Base-by-base conservation (phyloP, 1,140 invertebrate genomes). In the Nephila pilipes region DNA sequence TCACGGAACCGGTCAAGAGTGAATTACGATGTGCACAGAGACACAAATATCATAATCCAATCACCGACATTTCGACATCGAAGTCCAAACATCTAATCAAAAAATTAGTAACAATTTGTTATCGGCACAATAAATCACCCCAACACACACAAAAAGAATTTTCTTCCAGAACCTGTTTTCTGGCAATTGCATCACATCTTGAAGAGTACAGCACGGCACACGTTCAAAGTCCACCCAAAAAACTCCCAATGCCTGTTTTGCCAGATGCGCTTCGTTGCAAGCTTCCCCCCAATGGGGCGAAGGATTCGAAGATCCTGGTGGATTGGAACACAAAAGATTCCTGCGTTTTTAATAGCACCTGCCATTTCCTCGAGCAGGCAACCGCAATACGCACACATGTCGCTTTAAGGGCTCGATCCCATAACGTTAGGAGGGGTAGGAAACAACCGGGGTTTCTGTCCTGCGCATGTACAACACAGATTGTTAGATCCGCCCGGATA, bases 341-440 rank as follows among this genome's bases (percentile, higher is more conserved):
- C 38, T 54, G 38, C 54, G 80, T 55, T 75, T 83, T 83, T 46
- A 83, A 54, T 54, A 83, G 80, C 80, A 83, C 80, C 80, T 83
- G 80, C 80, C 80, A 83, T 83, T 83, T 83, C 80, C 80, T 83
- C 80, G 10, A 55, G 80, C 80, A 46, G 80, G 38, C 54, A 83
- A 75, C 69, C 69, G 69, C 69, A 75, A 32, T 75, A 75, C 69
- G 69, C 69, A 32, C 69, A 75, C 69, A 75, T 75, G 69, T 36
- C 69, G 69, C 32, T 18, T 20, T 16, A 16, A 36, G 12, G 32
- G 69, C 32, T 29, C 65, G 18, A 75, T 75, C 69, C 69, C 69
- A 75, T 75, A 75, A 18, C 32, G 69, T 75, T 32, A 75, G 16
- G 69, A 75, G 69, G 29, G 69, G 29, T 75, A 75, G 69, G 69